phyloP scores from a whole-genome alignment of 2,113 vertebrate species.

The Syngnathus typhle region DNA sequence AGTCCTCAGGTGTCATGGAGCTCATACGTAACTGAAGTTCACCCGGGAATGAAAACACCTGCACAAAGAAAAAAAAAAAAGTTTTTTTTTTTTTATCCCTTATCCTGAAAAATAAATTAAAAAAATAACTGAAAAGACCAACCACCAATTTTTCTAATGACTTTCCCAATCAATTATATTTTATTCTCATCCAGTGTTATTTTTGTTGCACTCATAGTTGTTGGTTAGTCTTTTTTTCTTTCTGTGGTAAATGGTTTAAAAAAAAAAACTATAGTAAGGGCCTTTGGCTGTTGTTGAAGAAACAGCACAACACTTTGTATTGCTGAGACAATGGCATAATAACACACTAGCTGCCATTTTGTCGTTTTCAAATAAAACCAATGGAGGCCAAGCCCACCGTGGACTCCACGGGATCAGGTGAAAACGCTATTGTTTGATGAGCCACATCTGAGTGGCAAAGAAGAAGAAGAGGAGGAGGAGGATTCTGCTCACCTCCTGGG shows the following conservation, averaged over 20 bases:
- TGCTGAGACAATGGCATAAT: slow-evolving; percentile 77
- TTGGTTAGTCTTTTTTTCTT: slow-evolving; percentile 59
- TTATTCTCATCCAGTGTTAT: background rate
- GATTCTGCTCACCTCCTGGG: slow-evolving; percentile 80
- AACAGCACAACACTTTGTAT: slow-evolving; percentile 77
- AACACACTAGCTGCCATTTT: slow-evolving; percentile 75
- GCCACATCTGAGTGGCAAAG: slow-evolving; percentile 51
- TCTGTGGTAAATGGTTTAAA: slow-evolving; percentile 66
- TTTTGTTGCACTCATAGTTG: slow-evolving; percentile 25
- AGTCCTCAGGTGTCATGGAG: slow-evolving; percentile 86
- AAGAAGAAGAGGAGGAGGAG: slow-evolving; percentile 12
- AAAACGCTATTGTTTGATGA: slow-evolving; percentile 66
- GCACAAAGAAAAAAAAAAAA: slow-evolving; percentile 16
- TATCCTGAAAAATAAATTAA: background rate
- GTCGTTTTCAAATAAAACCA: slow-evolving; percentile 75
- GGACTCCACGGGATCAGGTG: slow-evolving; percentile 67
- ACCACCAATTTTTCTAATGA: background rate
- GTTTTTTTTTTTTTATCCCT: background rate
- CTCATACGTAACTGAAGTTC: slow-evolving; percentile 93
- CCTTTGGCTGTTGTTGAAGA: slow-evolving; percentile 70
- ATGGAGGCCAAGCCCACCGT: slow-evolving; percentile 66
- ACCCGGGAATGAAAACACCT: slow-evolving; percentile 90
- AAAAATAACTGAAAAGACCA: too few relatives aligned
- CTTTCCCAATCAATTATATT: background rate
- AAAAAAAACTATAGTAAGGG: slow-evolving; percentile 62